Base-by-base conservation (phyloP, 2,888 invertebrate genomes). In the Polyommatus iphigenia region DNA sequence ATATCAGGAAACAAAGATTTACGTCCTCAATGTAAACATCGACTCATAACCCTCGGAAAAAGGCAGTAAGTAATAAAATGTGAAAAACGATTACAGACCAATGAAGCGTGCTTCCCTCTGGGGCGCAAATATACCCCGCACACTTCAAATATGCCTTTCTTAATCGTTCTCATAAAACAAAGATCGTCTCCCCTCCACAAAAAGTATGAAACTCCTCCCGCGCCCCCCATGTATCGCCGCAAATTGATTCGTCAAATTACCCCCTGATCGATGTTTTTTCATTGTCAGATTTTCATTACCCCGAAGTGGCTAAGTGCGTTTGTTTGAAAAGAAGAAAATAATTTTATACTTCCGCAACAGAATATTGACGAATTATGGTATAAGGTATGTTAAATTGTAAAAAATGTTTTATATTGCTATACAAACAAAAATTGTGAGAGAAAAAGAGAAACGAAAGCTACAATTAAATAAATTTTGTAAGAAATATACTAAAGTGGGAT, bases 91-190 rank as follows among this genome's bases (percentile, higher is more conserved):
- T 93, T 92, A 91, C 92, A 88, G 92, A 91, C 91, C 94, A 94
- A 94, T 94, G 94, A 93, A 91, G 93, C 94, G 88, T 90, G 86
- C 86, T 86, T 91, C 93, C 93, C 91, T 90, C 89, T 85, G 88
- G 89, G 89, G 90, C 88, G 90, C 92, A 93, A 93, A 93, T 93
- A 94, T 92, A 90, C 90, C 91, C 86, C 87, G 90, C 92, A 93
- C 93, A 94, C 94, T 94, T 91, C 93, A 93, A 94, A 94, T 94
- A 94, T 94, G 94, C 93, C 93, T 94, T 94, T 94, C 94, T 94
- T 94, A 94, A 94, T 94, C 94, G 94, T 93, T 93, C 94, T 93
- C 94, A 92, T 94, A 94, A 94, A 94, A 94, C 94, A 94, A 93
- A 94, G 94, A 93, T 93, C 87, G 87, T 88, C 92, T 90, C 93